Conservation (phyloP, 2,113 vertebrate species). For the Glaucomys volans region DNA sequence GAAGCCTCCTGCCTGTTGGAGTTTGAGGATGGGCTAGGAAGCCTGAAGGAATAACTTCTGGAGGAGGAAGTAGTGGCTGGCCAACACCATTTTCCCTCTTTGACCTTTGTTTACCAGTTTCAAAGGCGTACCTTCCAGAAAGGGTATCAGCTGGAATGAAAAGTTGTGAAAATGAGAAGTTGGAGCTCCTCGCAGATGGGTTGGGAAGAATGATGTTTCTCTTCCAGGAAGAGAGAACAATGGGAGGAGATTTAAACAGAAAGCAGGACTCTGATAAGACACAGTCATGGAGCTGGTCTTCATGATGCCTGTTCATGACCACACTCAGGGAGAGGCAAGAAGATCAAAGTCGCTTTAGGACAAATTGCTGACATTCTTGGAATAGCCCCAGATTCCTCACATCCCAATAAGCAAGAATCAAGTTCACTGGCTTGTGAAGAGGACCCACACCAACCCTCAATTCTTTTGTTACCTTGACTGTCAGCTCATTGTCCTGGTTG, state of each 20-base stretch:
- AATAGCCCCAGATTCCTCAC: conserved; percentile 84
- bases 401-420: conserved; percentile 86
- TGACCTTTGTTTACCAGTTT: conserved; percentile 78
- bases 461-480: conserved; percentile 86
- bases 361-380: conserved; percentile 88
- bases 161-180: conserved; percentile 74
- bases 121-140: conserved; percentile 81
- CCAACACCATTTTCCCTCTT: conserved; percentile 67
- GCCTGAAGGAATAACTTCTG: neutral
- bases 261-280: conserved; percentile 65
- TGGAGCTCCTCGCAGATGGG: conserved; percentile 48
- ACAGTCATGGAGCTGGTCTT: conserved; percentile 65
- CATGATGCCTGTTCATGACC: conserved; percentile 83
- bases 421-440: conserved; percentile 86
- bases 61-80: neutral
- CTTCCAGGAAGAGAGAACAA: conserved; percentile 68
- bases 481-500: conserved; percentile 78
- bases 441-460: conserved; percentile 47
- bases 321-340: conserved; percentile 81
- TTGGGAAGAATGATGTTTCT: conserved; percentile 69
- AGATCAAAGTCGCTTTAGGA: conserved; percentile 85
- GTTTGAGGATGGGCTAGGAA: neutral
- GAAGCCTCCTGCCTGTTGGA: conserved; percentile 1
- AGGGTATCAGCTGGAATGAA: conserved; percentile 63
- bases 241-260: conserved; percentile 76